Evolutionary conservation across 2,113 vertebrate genomes (phyloP).

Genomic region (Rutilus rutilus): DNA sequence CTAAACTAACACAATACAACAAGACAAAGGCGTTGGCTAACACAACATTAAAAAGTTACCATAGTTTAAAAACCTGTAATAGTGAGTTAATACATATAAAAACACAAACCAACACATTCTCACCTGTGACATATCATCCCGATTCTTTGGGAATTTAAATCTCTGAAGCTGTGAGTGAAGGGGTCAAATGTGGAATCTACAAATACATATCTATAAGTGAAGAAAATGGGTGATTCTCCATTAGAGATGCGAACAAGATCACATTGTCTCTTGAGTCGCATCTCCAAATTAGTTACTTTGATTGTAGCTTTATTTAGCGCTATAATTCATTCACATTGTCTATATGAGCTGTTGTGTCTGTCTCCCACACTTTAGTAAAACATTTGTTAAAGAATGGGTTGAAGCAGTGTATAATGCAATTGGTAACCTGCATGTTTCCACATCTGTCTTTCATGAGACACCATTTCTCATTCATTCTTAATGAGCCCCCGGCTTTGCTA

Average conservation of each 20-base stretch:
- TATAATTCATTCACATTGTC: neutral
- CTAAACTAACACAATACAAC: no score
- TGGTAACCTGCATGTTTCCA: slow-evolving; percentile 34
- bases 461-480: slow-evolving; percentile 38
- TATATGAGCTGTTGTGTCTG: neutral
- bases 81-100: no score
- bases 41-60: no score
- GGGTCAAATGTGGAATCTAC: no score
- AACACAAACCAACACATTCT: no score
- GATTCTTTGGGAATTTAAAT: no score
- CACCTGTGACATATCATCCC: no score
- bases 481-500: neutral
- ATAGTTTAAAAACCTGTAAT: no score
- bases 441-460: slow-evolving; percentile 41
- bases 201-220: neutral
- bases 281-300: slow-evolving; percentile 6
- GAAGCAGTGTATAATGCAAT: slow-evolving; percentile 32
- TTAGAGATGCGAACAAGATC: slow-evolving; percentile 35
- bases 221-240: slow-evolving; percentile 1
- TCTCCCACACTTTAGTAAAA: neutral
- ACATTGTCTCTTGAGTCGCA: slow-evolving; percentile 4
- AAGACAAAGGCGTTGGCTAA: no score
- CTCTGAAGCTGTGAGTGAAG: no score
- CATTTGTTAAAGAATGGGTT: neutral
- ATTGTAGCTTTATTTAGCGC: neutral